Base-by-base conservation (phyloP, 2,888 invertebrate species). In the Xanthorhoe spadicearia region DNA sequence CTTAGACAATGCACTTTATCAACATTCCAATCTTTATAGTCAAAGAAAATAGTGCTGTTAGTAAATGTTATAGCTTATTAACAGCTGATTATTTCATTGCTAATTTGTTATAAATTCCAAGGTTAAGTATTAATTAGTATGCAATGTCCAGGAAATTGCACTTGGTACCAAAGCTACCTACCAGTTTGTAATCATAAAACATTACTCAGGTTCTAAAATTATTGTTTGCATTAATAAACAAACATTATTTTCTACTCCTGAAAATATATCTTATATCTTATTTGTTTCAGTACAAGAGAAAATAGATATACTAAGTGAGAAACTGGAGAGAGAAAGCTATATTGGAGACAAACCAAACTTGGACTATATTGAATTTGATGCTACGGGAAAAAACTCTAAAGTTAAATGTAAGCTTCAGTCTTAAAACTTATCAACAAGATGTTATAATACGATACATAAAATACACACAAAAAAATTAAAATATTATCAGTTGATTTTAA, bases 281-380 rank as follows among this genome's bases (percentile, higher is more conserved):
- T 46, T 43, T 32, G 15, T 79, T 79, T 38, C 84, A 98, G 98
- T 98, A 70, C 97, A 97, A 91, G 97, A 98, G 79, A 97, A 97
- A 87, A 94, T 98, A 66, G 98, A 98, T 70, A 93, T 95, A 54
- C 86, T 98, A 64, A 97, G 96, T 88, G 97, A 97, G 79, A 95
- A 95, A 83, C 86, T 97, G 59, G 97, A 97, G 85, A 94, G 95
- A 76, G 96, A 96, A 84, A 95, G 94, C 74, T 95, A 93, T 81
- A 84, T 88, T 56, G 94, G 94, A 68, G 95, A 95, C 69, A 94
- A 94, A 77, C 94, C 93, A 73, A 94, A 93, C 75, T 84, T 88
- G 61, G 94, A 94, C 73, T 92, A 90, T 73, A 93, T 94, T 52
- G 95, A 95, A 77, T 94, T 94, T 87, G 95, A 95, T 82, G 84